A percentile compares a stretch with the other conserved stretches of the same genome.
These are phyloP conservation scores for Edolisoma coerulescens DNA, from an alignment of 2,113 vertebrate species.

Conservation along the genomic window DNA sequence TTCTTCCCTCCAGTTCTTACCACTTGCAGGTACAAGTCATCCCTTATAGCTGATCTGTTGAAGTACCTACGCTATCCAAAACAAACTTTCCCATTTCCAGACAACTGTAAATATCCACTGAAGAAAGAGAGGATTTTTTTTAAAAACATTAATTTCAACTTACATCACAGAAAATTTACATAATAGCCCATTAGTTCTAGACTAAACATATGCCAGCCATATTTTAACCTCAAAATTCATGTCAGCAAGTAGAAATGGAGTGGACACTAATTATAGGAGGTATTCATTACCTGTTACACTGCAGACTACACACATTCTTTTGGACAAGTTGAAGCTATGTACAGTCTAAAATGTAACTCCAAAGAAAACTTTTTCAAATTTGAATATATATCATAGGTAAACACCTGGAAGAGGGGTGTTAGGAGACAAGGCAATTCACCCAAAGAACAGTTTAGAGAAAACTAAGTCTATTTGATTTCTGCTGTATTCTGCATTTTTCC, in stretches of 20 bases:
- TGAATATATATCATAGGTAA: not conserved
- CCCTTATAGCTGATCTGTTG: not conserved
- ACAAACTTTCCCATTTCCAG: not conserved
- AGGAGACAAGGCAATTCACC: not conserved
- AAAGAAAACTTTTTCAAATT: not conserved
- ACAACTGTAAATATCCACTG: conserved; percentile 10
- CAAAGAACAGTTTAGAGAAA: not conserved
- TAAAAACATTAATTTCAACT: not conserved
- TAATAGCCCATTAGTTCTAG: conserved; percentile 30
- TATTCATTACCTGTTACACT: not conserved
- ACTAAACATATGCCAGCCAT: conserved; percentile 22
- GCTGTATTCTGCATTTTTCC: not conserved
- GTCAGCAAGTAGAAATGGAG: conserved; percentile 34
- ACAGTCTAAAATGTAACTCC: not conserved
- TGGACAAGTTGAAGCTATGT: not conserved
- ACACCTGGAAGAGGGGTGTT: not conserved
- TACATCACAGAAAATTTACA: conserved; percentile 48
- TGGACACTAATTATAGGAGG: not conserved
- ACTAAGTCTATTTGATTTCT: not conserved
- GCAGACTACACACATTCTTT: conserved; percentile 3
- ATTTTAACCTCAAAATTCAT: conserved; percentile 27
- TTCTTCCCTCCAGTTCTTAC: not conserved
- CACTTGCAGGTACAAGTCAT: not conserved
- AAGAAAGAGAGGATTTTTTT: not conserved
- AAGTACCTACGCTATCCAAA: not conserved